These are phyloP conservation scores for Dryadula phaetusa DNA, from an alignment of 2,888 invertebrate species.

Conservation along the genomic window DNA sequence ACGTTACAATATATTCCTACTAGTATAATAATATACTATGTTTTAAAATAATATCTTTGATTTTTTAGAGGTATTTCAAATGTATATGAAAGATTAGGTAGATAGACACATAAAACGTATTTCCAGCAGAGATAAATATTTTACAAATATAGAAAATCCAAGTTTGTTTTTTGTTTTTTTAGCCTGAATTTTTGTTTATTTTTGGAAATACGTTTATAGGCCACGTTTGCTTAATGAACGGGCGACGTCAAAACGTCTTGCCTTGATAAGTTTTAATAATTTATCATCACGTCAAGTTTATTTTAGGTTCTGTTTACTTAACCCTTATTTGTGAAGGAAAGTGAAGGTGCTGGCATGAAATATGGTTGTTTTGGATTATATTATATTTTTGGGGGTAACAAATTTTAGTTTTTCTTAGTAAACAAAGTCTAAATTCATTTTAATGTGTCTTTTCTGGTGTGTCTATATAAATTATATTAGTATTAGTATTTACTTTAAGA, in stretches of 20 bases:
- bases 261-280: slow-evolving; percentile 50
- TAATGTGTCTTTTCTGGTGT: not conserved
- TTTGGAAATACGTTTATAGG: slow-evolving; percentile 41
- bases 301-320: slow-evolving; percentile 47
- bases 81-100: not conserved
- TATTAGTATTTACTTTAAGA: no score
- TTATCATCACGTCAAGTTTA: slow-evolving; percentile 51
- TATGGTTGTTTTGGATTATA: slow-evolving; percentile 31
- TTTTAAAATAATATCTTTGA: no score
- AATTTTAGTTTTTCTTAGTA: slow-evolving; percentile 11
- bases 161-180: slow-evolving; percentile 30
- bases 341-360: slow-evolving; percentile 39
- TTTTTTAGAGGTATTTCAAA: no score
- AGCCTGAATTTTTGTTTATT: slow-evolving; percentile 33
- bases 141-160: not conserved
- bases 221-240: slow-evolving; percentile 46
- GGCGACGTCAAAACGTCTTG: slow-evolving; percentile 49
- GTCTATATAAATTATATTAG: not conserved
- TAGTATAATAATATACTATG: no score
- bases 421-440: not conserved
- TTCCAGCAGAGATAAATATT: not conserved
- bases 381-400: slow-evolving; percentile 17
- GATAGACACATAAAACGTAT: no score
- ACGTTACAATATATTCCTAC: no score
- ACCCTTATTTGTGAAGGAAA: slow-evolving; percentile 45